phyloP scores from a whole-genome alignment of 1,140 invertebrate species.

The Bombus sylvicola region DNA sequence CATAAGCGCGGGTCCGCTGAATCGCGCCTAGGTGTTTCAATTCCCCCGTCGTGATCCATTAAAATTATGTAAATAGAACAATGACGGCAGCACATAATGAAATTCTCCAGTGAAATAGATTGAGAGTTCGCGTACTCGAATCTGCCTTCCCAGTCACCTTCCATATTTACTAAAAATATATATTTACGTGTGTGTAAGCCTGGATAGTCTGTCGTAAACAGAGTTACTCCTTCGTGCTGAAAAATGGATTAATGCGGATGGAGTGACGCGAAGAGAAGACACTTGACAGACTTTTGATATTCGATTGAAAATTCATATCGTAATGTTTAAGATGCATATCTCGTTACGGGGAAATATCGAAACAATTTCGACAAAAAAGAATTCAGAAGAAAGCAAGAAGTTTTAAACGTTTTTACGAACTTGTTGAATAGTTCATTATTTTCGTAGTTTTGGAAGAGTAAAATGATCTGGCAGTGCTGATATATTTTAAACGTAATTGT shows the following conservation, averaged over 20 bases:
- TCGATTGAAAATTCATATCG: background rate
- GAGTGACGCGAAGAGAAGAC: too few species aligned
- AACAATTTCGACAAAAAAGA: too few species aligned
- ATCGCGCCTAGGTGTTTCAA: conserved; percentile 22
- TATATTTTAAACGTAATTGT: too few species aligned
- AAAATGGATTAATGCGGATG: background rate
- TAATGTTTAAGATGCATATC: too few species aligned
- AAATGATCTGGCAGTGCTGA: too few species aligned
- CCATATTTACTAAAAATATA: background rate
- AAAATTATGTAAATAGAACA: conserved; percentile 40
- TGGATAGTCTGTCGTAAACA: background rate
- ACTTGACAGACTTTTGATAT: background rate
- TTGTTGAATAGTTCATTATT: too few species aligned
- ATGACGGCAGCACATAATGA: conserved; percentile 3
- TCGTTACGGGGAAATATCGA: too few species aligned
- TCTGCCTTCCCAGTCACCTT: background rate
- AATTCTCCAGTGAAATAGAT: background rate
- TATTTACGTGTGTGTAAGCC: too few species aligned
- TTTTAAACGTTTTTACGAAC: too few species aligned
- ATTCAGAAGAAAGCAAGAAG: too few species aligned
- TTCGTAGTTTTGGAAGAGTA: too few species aligned
- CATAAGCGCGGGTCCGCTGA: background rate
- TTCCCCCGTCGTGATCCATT: conserved; percentile 15
- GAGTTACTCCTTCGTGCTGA: background rate
- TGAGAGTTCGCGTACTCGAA: background rate